A percentile compares a stretch with the other conserved stretches of the same genome.
Conservation (phyloP, 2,888 invertebrate species). For the Eupelmus urozonus region DNA sequence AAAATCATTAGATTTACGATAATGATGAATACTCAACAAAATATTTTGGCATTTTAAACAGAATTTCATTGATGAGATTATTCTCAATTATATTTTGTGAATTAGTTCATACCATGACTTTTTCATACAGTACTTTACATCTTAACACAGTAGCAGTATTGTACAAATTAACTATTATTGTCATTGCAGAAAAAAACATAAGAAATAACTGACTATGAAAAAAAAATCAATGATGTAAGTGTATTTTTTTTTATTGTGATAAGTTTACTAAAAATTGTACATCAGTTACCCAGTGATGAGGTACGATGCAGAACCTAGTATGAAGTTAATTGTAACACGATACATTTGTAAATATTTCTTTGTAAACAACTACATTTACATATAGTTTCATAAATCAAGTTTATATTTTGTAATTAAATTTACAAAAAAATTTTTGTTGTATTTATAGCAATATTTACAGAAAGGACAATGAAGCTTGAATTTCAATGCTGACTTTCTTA, state of each 20-base stretch:
- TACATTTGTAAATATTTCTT: constrained; percentile 60
- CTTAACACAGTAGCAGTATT: constrained; percentile 56
- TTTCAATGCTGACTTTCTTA: constrained; percentile 44
- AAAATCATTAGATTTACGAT: background rate
- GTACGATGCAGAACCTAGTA: constrained; percentile 51
- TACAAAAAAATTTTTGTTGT: constrained; percentile 52
- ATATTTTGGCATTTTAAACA: constrained; percentile 15
- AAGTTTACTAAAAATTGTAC: constrained; percentile 53
- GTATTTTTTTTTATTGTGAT: constrained; percentile 56
- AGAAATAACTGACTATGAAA: constrained; percentile 42
- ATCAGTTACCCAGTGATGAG: constrained; percentile 56
- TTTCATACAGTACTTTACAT: constrained; percentile 40
- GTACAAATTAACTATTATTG: constrained; percentile 49
- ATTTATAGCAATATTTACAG: constrained; percentile 53
- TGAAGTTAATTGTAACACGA: constrained; percentile 50
- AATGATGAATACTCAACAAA: constrained; percentile 31
- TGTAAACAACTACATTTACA: constrained; percentile 54
- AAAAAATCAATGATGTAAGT: constrained; percentile 45
- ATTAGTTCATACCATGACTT: constrained; percentile 47
- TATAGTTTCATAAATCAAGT: constrained; percentile 53
- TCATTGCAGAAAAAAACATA: constrained; percentile 35
- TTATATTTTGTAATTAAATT: constrained; percentile 59
- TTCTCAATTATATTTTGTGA: constrained; percentile 16
- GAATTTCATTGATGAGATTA: constrained; percentile 9
- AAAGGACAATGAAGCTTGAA: constrained; percentile 51